phyloP scores from a whole-genome alignment of 2,888 invertebrate species.

The Spisula solida region DNA sequence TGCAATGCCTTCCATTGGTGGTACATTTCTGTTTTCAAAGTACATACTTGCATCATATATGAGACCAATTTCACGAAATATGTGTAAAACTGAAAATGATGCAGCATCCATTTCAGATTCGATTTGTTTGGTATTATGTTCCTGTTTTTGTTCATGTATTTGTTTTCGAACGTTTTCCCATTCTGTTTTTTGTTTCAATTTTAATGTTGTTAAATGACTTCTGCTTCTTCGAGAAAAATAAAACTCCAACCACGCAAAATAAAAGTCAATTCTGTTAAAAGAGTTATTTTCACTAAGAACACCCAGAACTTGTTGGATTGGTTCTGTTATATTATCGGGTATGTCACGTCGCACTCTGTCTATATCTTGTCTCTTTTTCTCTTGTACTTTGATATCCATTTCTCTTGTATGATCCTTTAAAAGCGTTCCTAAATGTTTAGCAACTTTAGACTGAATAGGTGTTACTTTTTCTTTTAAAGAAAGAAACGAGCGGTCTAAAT shows the following conservation, averaged over 20 bases:
- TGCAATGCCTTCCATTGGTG: slow-evolving; percentile 21
- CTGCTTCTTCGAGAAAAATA: background rate
- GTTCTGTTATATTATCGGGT: background rate
- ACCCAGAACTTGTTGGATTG: background rate
- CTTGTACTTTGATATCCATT: slow-evolving; percentile 19
- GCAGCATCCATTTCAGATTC: slow-evolving; percentile 53
- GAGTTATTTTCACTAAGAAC: background rate
- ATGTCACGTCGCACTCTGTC: background rate
- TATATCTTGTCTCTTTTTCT: background rate
- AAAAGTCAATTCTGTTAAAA: background rate
- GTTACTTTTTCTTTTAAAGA: slow-evolving; percentile 4
- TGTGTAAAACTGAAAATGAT: slow-evolving; percentile 46
- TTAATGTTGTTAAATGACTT: background rate
- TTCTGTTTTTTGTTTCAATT: background rate
- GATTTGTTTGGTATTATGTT: slow-evolving; percentile 53
- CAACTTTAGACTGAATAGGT: background rate
- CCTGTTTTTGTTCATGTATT: background rate
- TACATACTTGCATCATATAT: background rate
- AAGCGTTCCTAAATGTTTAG: slow-evolving; percentile 21
- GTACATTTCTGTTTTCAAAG: background rate
- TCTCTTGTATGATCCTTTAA: background rate
- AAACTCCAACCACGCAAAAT: background rate
- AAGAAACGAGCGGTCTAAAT: background rate
- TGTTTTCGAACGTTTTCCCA: background rate
- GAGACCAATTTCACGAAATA: background rate